Evolutionary conservation across 2,888 invertebrate species (phyloP).

Genomic region (Platycheirus albimanus): DNA sequence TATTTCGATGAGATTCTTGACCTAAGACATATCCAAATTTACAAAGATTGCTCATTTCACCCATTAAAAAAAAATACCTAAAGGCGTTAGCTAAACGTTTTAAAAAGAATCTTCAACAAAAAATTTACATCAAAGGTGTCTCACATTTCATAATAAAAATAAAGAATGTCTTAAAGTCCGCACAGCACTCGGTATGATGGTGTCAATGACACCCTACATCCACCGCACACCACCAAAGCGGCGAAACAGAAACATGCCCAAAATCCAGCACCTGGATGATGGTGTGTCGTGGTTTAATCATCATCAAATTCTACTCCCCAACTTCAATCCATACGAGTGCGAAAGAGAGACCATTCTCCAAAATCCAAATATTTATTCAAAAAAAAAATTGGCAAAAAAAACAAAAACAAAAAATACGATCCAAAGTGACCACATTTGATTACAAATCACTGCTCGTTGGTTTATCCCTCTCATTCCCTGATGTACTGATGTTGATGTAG

Average conservation of each 20-base stretch:
- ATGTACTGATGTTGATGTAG: constrained; percentile 1
- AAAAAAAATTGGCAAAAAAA: constrained; percentile 52
- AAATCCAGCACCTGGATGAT: constrained; percentile 3
- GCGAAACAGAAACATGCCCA: constrained; percentile 8
- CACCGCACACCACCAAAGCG: constrained; percentile 33
- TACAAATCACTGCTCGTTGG: constrained; percentile 51
- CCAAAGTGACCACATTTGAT: constrained; percentile 64
- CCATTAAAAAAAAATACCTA: constrained; percentile 13
- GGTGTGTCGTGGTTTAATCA: constrained; percentile 10
- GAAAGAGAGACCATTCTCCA: constrained; percentile 33
- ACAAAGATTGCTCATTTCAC: neutral
- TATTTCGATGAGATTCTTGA: constrained; percentile 63
- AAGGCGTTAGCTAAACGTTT: constrained; percentile 8
- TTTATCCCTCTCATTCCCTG: constrained; percentile 19
- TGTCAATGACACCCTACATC: constrained; percentile 68
- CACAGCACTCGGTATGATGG: neutral
- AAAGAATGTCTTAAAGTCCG: constrained; percentile 14
- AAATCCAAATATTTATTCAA: constrained; percentile 55
- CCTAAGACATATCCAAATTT: constrained; percentile 65
- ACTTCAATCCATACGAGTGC: neutral
- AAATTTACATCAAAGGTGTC: constrained; percentile 48
- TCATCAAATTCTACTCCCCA: neutral
- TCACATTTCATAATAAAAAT: constrained; percentile 57
- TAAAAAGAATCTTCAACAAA: constrained; percentile 14
- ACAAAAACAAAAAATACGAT: constrained; percentile 20